Evolutionary conservation across 2,113 vertebrate genomes (phyloP), one percentile per base, ranked within the genome.

Genomic region (Bubalus kerabau): DNA sequence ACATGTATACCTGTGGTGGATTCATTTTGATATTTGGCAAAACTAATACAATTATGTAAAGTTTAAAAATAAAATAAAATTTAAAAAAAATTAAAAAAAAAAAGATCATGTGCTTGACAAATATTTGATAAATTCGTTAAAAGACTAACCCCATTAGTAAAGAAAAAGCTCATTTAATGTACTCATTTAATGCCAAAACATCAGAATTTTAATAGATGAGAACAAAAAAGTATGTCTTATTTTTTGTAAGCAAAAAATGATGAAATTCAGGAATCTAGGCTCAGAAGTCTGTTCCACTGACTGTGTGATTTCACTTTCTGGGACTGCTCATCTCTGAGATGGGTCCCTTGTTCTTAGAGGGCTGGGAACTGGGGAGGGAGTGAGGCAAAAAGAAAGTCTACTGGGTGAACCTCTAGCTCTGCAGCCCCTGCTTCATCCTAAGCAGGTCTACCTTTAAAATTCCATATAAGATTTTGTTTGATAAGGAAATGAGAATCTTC

Each of bases 51-150:
- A 36, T 36, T 36, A 36, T 36, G 36, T 36, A 36, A 36, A 36
- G 36, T 36, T 36, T 36, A 36, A 36, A 36, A 36, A 36, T 36
- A 36, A 36, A 36, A 36, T 36, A 36, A 36, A 36, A 36, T 36
- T 36, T 36, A 36, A 36, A 36, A 36, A 36, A 36, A 36, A 36
- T 36, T 36, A 36, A 36, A 36, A 36, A 36, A 36, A 36, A 36
- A 36, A 96, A 94, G 84, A 93, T 67, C 59, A 67, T 17, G 28
- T 48, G 40, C 80, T 95, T 95, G 93, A 93, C 87, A 94, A 96
- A 90, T 76, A 36, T 87, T 84, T 97, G 62, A 46, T 83, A 96
- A 90, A 93, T 82, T 87, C 82, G 87, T 93, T 71, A 96, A 91
- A 96, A 92, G 81, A 67, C 59, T 74, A 82, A 94, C 24, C 81